phyloP scores from a whole-genome alignment of 2,113 vertebrate species.

The Parotia lawesii region DNA sequence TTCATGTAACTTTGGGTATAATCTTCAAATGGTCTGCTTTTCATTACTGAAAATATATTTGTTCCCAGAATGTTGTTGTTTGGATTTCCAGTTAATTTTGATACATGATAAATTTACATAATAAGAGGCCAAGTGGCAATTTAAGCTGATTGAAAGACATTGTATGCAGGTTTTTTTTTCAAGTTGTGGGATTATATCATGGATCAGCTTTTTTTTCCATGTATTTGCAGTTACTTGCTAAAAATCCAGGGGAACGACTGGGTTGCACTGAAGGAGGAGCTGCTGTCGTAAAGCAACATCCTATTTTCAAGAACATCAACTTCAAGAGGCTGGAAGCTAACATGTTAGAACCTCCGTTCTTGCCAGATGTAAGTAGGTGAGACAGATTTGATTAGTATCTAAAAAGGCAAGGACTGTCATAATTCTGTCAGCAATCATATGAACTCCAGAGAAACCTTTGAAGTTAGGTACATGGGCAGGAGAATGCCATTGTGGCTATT shows the following conservation, averaged over 20 bases:
- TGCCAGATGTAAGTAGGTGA: conserved; percentile 83
- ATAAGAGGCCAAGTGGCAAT: not conserved
- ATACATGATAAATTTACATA: not conserved
- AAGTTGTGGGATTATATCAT: not conserved
- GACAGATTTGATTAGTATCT: conserved; percentile 61
- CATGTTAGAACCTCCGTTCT: conserved; percentile 88
- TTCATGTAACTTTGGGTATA: not conserved
- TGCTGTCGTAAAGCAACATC: conserved; percentile 81
- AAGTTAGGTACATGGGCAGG: not conserved
- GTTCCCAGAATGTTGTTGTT: not conserved
- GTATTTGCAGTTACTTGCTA: conserved; percentile 79
- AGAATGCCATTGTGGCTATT: not conserved
- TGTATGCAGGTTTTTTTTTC: not conserved
- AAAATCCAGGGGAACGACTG: conserved; percentile 83
- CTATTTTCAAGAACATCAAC: conserved; percentile 88
- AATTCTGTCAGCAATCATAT: not conserved
- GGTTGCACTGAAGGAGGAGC: conserved; percentile 82
- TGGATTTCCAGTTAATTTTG: not conserved
- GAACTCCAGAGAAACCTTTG: not conserved
- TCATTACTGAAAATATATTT: not conserved
- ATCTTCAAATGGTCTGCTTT: not conserved
- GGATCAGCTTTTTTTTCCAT: not conserved
- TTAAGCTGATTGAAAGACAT: not conserved
- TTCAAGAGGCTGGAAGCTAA: conserved; percentile 89
- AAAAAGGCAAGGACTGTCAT: conserved; percentile 1